Evolutionary conservation across 2,888 invertebrate species (phyloP).

Genomic region (Noctua pronuba): DNA sequence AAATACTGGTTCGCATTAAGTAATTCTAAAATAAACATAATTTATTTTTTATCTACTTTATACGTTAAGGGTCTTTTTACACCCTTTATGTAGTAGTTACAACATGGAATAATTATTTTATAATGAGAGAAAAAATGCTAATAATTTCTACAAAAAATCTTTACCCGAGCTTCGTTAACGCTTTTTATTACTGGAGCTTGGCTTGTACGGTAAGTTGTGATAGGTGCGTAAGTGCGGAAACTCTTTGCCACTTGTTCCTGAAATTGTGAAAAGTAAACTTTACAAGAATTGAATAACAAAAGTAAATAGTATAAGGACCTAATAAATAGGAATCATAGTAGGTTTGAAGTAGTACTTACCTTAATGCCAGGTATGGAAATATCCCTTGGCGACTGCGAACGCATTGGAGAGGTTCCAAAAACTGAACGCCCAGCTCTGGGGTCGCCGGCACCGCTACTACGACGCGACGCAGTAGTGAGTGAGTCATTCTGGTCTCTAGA

Average conservation of each 20-base stretch:
- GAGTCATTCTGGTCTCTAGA: constrained; percentile 70
- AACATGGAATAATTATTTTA: neutral
- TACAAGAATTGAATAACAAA: neutral
- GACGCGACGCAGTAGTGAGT: constrained; percentile 66
- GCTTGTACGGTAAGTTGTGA: constrained; percentile 78
- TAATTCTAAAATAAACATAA: constrained; percentile 71
- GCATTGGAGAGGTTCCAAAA: constrained; percentile 61
- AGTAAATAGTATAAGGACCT: too few relatives aligned
- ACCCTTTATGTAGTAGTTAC: too few relatives aligned
- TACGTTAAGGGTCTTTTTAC: too few relatives aligned
- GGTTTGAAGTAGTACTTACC: constrained; percentile 27
- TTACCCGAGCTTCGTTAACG: constrained; percentile 82
- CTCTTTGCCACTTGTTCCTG: constrained; percentile 70
- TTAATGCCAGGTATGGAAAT: constrained; percentile 66
- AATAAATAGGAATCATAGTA: too few relatives aligned
- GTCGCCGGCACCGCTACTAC: constrained; percentile 80
- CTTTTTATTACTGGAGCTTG: constrained; percentile 80
- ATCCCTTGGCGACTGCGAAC: constrained; percentile 53
- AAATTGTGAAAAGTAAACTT: constrained; percentile 37
- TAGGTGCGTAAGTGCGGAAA: constrained; percentile 59
- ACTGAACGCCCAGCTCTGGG: constrained; percentile 70
- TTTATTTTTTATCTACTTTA: neutral
- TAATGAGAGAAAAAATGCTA: neutral
- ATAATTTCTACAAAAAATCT: neutral
- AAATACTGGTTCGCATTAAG: constrained; percentile 76